These are phyloP conservation scores for Oreonectes daqikongensis DNA, from an alignment of 2,797 vertebrate genomes.

Conservation along the genomic window DNA sequence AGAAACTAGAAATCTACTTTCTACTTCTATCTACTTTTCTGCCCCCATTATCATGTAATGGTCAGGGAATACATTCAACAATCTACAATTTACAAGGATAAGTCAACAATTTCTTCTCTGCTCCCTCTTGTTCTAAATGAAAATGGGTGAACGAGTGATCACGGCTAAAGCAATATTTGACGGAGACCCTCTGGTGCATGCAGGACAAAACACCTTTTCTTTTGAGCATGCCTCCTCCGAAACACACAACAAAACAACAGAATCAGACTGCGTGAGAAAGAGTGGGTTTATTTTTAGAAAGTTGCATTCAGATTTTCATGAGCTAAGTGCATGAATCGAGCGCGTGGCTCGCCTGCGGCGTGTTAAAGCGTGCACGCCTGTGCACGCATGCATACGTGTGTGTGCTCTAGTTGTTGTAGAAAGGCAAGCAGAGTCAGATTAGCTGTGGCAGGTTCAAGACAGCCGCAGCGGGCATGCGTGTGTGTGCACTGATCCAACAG, in stretches of 20 bases:
- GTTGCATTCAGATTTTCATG: slow-evolving; percentile 48
- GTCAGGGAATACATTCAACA: slow-evolving; percentile 26
- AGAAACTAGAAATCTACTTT: not conserved
- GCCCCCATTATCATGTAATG: slow-evolving; percentile 11
- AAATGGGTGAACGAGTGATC: slow-evolving; percentile 20
- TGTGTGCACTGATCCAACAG: slow-evolving; percentile 9
- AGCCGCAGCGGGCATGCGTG: not conserved
- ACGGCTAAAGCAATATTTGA: slow-evolving; percentile 1
- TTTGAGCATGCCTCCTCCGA: slow-evolving; percentile 23
- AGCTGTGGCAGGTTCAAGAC: slow-evolving; percentile 45
- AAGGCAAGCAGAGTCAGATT: slow-evolving; percentile 21
- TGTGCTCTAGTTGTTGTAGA: slow-evolving; percentile 19
- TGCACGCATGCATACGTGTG: slow-evolving; percentile 10
- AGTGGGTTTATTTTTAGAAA: slow-evolving; percentile 49
- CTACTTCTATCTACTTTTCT: not conserved
- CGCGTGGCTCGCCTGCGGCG: slow-evolving; percentile 15
- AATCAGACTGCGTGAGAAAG: slow-evolving; percentile 19
- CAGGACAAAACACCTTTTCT: slow-evolving; percentile 30
- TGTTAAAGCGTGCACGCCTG: not conserved
- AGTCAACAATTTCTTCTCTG: slow-evolving; percentile 6
- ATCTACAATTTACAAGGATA: slow-evolving; percentile 32
- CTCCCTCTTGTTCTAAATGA: not conserved
- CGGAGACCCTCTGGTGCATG: not conserved
- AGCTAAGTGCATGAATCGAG: slow-evolving; percentile 45
- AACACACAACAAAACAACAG: slow-evolving; percentile 7